Base-by-base conservation (phyloP, 2,888 invertebrate genomes). In the Melanophora roralis region DNA sequence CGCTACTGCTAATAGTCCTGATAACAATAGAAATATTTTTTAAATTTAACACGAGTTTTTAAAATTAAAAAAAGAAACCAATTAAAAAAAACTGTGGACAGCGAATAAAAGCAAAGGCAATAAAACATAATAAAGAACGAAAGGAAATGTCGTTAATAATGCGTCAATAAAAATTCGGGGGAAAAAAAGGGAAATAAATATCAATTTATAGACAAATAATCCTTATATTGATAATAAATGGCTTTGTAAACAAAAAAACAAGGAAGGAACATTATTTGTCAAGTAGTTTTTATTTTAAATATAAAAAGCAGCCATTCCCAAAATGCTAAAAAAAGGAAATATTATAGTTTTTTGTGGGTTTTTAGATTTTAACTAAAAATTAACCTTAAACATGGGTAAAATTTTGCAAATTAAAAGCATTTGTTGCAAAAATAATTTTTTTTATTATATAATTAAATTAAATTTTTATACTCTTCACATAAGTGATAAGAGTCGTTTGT, bases 101-200 rank as follows among this genome's bases (percentile, higher is more conserved):
- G 53, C 32, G 40, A 38, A 27, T 49, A 40, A 47, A 19, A 51
- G n/a, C 27, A 53, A 36, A 19, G 43, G 45, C 12, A 16, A 27
- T n/a, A 45, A 11, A 67, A 34, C 40, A 49, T 7, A 40, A 36
- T 53, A 68, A 55, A 76, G 53, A n/a, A 40, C 59, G 5, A 53
- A 64, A 55, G 74, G 79, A 79, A 75, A 38, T 75, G 71, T 60
- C 74, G 75, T 79, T 79, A 79, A 79, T 79, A 79, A 79, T 71
- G 53, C 53, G 72, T 64, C 72, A 59, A 74, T 67, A 21, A 19
- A 65, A 40, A 62, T n/a, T 57, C 6, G 6, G 16, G 16, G 3
- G 23, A 12, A 38, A 73, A 55, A 49, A 45, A 65, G 34, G 8
- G 49, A 65, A 47, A 78, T 76, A 67, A 59, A 75, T 71, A 72